Base-by-base conservation (phyloP, 2,888 invertebrate species). In the Euphydryas editha region DNA sequence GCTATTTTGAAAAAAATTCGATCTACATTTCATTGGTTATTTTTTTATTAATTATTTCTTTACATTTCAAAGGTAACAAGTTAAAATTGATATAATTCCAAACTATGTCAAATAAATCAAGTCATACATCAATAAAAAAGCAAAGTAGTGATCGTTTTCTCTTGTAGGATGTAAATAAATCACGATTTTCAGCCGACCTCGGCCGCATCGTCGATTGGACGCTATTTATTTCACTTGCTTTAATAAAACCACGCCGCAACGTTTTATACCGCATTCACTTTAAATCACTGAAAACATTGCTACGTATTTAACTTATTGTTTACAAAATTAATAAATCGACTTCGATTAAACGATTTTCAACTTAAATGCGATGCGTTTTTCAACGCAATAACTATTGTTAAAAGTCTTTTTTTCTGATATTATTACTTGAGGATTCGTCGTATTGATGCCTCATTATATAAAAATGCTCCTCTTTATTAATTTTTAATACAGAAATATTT, bases 151-250 rank as follows among this genome's bases (percentile, higher is more conserved):
- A 58, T 51, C 24, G 30, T 39, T 47, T 46, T 64, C 46, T 47
- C 57, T 44, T 59, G 54, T 59, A 59, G 60, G 37, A 42, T 62
- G 62, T 62, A 55, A 65, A 68, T 65, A 65, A 62, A 68, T 68
- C 65, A 65, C 47, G 30, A 49, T 64, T 39, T 59, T 7, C 67
- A 56, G 30, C 36, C 55, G 49, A 21, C 47, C 18, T 21, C 60
- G 54, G 51, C 65, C 65, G 15, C 57, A 60, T 44, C 61, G 68
- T 51, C 65, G 59, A 68, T 62, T 65, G 61, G 36, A 62, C 20
- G 47, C 65, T 62, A 68, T 65, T 65, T 62, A 62, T 65, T 62
- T 62, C 54, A 68, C 54, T 59, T 30, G 59, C 36, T 65, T 61
- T 65, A 65, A 61, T 68, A 61, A 68, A 68, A 65, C 57, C 51